Conservation (phyloP, 2,888 invertebrate species). For the Epistrophe grossulariae region DNA sequence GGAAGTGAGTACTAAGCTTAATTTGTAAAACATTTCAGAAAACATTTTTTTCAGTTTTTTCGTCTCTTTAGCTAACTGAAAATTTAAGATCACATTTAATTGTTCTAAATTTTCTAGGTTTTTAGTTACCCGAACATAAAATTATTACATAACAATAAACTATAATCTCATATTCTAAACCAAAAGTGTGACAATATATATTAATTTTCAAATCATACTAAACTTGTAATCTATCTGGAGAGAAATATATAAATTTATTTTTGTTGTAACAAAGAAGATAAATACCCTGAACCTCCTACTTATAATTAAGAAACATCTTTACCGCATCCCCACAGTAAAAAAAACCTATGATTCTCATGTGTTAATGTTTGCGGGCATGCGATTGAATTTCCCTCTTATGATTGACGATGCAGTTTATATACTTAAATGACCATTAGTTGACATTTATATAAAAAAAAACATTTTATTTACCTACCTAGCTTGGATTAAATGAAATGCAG, state of each 20-base stretch:
- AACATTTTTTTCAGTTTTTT: background rate
- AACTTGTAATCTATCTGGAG: background rate
- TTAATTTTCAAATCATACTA: background rate
- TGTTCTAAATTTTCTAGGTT: background rate
- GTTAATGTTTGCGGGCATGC: background rate
- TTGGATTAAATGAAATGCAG: background rate
- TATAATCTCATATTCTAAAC: background rate
- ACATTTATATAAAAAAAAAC: background rate
- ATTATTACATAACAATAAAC: background rate
- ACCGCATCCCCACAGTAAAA: background rate
- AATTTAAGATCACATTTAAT: background rate
- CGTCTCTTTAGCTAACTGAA: background rate
- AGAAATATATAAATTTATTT: background rate
- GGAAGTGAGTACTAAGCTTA: too few relatives aligned
- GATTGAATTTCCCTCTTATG: background rate
- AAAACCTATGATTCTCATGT: background rate
- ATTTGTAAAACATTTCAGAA: background rate
- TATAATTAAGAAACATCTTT: background rate
- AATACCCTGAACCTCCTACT: background rate
- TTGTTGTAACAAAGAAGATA: background rate
- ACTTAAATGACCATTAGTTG: slow-evolving; percentile 2
- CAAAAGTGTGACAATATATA: slow-evolving; percentile 6
- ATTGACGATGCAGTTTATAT: background rate
- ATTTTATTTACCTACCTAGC: slow-evolving; percentile 7
- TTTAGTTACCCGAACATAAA: background rate